These are phyloP conservation scores for Drosophila truncata DNA, from an alignment of 1,140 invertebrate genomes.

Conservation along the genomic window DNA sequence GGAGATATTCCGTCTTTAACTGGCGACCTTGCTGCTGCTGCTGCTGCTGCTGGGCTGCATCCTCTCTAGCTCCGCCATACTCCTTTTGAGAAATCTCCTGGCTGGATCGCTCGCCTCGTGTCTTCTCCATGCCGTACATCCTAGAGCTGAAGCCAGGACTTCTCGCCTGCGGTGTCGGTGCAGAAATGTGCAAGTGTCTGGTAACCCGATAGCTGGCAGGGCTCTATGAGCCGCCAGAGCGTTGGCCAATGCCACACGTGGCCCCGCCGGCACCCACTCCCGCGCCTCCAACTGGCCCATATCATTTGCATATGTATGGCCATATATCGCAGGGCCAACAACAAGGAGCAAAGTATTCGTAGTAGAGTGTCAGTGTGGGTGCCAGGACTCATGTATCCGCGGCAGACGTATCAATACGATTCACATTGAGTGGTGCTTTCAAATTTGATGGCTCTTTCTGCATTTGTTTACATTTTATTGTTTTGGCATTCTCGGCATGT, in stretches of 20 bases:
- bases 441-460: constrained; percentile 76
- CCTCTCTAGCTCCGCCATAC: neutral
- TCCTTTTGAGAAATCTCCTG: constrained; percentile 18
- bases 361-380: constrained; percentile 45
- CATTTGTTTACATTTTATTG: constrained; percentile 84
- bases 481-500: constrained; percentile 55
- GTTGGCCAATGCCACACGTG: constrained; percentile 44
- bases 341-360: constrained; percentile 4
- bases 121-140: constrained; percentile 46
- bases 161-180: constrained; percentile 77
- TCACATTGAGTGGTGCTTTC: constrained; percentile 75
- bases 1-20: constrained; percentile 1
- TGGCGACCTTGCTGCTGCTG: constrained; percentile 1
- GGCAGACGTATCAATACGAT: constrained; percentile 58
- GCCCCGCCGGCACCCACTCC: constrained; percentile 17
- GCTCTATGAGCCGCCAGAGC: constrained; percentile 26
- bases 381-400: constrained; percentile 36
- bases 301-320: constrained; percentile 77
- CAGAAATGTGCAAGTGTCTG: constrained; percentile 83
- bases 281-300: constrained; percentile 49
- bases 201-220: constrained; percentile 72
- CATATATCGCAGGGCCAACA: constrained; percentile 46
- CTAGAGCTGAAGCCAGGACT: constrained; percentile 45
- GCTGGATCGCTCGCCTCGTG: constrained; percentile 5
- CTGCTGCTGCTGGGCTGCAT: constrained; percentile 18